Base-by-base conservation (phyloP, 2,797 vertebrate species). In the Phoebastria nigripes region DNA sequence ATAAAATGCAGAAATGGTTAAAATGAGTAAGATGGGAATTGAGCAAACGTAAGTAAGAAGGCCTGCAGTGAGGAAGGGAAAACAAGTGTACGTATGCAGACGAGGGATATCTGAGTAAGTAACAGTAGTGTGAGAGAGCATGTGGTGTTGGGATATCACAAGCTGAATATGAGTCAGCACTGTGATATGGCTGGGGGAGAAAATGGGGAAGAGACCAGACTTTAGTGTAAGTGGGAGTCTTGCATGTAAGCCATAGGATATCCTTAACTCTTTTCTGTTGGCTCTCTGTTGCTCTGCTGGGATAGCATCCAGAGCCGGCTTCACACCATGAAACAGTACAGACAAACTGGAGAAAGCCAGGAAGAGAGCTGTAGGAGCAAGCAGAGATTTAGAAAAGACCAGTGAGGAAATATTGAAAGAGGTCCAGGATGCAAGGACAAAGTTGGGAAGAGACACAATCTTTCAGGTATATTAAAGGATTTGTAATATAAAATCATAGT, bases 81-180 rank as follows among this genome's bases (percentile, higher is more conserved):
- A 89, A 91, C n/a, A 58, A 77, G 62, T 11, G 13, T 81, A 42
- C 83, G 41, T 74, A 44, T 56, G 73, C 19, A 83, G 63, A 83
- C 10, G 3, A 85, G 92, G 87, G 54, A 46, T 74, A 61, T 93
- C 65, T 93, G 95, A 95, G 72, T 91, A 88, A 88, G 59, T 66
- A 77, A 29, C 81, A 58, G 70, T 52, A 47, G 70, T 26, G 61
- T 49, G 82, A 80, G 66, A 85, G 59, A 73, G 49, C 87, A 71
- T 78, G 87, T 87, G 95, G 35, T 82, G 65, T 31, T 85, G 82
- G 82, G 79, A 19, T 92, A 56, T 86, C 92, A 83, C 87, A 91
- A 61, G 56, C 46, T 65, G 37, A 71, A 39, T 51, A 5, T 96
- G 96, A 96, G 55, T 97, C 94, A 96, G 16, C 10, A 12, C 31